Base-by-base conservation (phyloP, 2,888 invertebrate species). In the Cyrtodaria siliqua region DNA sequence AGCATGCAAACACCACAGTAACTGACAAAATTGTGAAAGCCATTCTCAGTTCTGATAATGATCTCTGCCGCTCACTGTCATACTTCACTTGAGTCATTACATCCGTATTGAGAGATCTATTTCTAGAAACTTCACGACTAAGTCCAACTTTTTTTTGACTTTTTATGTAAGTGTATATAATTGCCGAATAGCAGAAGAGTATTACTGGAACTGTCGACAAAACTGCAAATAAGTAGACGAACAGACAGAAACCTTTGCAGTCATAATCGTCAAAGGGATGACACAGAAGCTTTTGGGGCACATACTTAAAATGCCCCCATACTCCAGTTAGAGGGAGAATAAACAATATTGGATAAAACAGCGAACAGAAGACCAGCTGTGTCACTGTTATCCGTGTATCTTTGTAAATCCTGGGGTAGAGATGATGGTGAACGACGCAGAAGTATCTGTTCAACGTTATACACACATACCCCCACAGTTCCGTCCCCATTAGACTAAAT, bases 361-460 rank as follows among this genome's bases (percentile, higher is more conserved):
- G 18, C 86, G 85, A 86, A 0, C 78, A 75, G 18, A 79, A 52
- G 16, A 66, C 44, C 4, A 86, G 38, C 59, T 79, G 79, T 9
- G 77, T 53, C 12, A 24, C 38, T 16, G 78, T 73, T 26, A 74
- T 60, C 40, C 52, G 59, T 9, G 27, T 55, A 4, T 69, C 68
- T 12, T 74, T 66, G 42, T 83, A 84, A 16, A 85, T 67, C n/a
- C 52, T 62, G 1, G 29, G 33, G 67, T 86, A 86, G 6, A 67
- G 18, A 16, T 70, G 56, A 64, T 79, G 69, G 24, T 71, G 71
- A 1, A 86, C 86, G 2, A 86, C 81, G 38, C 82, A 73, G 9
- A 81, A 59, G 52, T 86, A 86, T 16, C 86, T 64, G 61, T 86
- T 86, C 12, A 84, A 6, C 0, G 85, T 80, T 20, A 86, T 83